Evolutionary conservation across 2,113 vertebrate genomes (phyloP), one percentile per base, ranked within the genome.

Genomic region (Plectropomus leopardus): DNA sequence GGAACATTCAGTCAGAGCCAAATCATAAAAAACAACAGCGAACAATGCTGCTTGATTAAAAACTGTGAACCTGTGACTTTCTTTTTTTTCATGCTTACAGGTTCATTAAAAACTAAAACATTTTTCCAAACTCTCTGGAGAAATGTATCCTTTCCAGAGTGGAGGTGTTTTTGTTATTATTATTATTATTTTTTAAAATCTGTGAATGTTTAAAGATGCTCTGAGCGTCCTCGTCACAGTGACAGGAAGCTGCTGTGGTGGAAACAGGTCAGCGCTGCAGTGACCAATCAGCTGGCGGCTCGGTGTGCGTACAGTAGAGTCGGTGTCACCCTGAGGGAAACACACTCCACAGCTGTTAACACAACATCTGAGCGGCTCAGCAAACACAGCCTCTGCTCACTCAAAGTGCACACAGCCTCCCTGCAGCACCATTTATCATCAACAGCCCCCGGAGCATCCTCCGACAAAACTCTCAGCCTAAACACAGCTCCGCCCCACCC

Each of bases 341-440:
- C 64, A 14, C 28, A 44, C 36, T 16, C 10, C 65, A 67, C 71
- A 53, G 72, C 42, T 54, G 82, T 87, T 87, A 85, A 87, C 76
- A 68, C 84, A 86, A 79, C 80, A 79, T 79, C 84, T 78, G 16
- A 81, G 84, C 73, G 24, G 64, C 75, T 89, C 87, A 86, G 80
- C 74, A 82, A 88, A 84, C 71, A 78, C 36, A 24, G 13, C 60
- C 64, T 60, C 55, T 74, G 14, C 54, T 82, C 55, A 7, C 42
- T 82, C 66, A 81, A 34, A 55, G 59, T 54, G 26, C 60, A 78
- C 60, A 53, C 72, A 68, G 73, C 65, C 23, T 72, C 82, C 72
- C 64, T 71, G 82, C 57, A 72, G 69, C 73, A 30, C 36, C 83
- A 83, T 87, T 87, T 66, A 86, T 90, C 85, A 88, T 36, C 34